Percentiles rank a stretch among this genome's conserved stretches.
phyloP scores from a whole-genome alignment of 1,140 invertebrate genomes.

The Contarinia nasturtii region DNA sequence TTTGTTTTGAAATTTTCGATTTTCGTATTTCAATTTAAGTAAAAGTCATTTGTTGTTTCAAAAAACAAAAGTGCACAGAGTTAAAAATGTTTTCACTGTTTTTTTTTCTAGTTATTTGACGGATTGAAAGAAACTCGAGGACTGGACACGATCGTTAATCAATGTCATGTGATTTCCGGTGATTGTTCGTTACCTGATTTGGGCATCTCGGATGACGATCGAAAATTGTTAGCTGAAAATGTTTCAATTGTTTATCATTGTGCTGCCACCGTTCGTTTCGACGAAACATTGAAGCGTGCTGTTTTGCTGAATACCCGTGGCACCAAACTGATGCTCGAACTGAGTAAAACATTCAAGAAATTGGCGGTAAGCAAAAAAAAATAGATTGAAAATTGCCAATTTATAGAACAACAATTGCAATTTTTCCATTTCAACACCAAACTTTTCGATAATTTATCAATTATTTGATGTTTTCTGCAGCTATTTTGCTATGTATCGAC shows the following conservation, averaged over 20 bases:
- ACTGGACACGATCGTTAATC: conserved; percentile 32
- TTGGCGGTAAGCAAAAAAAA: conserved; percentile 28
- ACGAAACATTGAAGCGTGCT: conserved; percentile 50
- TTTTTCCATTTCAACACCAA: too few species aligned
- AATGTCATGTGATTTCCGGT: conserved; percentile 52
- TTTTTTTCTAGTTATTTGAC: conserved; percentile 51
- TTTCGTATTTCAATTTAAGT: too few species aligned
- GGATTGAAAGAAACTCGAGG: conserved; percentile 38
- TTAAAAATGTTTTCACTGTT: background rate
- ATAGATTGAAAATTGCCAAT: background rate
- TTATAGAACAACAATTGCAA: too few species aligned
- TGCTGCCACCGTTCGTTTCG: conserved; percentile 73
- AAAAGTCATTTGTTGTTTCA: too few species aligned
- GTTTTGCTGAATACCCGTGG: conserved; percentile 56
- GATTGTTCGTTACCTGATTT: conserved; percentile 55
- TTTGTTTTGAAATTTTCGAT: too few species aligned
- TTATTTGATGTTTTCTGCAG: conserved; percentile 5
- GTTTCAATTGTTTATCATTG: conserved; percentile 75
- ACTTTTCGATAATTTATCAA: background rate
- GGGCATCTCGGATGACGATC: conserved; percentile 52
- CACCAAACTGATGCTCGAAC: conserved; percentile 48
- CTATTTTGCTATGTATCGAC: conserved; percentile 39
- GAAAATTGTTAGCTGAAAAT: conserved; percentile 41
- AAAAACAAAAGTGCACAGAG: too few species aligned
- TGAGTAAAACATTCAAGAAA: conserved; percentile 55